Evolutionary conservation across 2,113 vertebrate genomes (phyloP).

Genomic region (Indicator indicator): DNA sequence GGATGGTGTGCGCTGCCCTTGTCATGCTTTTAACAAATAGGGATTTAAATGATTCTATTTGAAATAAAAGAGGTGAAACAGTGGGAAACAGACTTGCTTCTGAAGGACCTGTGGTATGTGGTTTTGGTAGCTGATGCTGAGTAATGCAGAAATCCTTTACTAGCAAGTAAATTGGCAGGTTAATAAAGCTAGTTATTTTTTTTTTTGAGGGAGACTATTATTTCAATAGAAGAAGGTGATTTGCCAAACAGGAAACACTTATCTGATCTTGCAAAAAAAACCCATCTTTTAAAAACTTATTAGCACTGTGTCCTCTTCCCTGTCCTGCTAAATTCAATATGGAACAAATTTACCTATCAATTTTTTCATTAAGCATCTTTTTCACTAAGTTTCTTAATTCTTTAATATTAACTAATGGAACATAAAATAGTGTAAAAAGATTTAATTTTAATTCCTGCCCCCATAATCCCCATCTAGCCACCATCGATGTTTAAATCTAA

Average conservation of each 20-base stretch:
- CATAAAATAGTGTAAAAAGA: not conserved
- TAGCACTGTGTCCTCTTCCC: not conserved
- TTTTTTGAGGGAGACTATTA: not conserved
- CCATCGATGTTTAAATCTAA: not conserved
- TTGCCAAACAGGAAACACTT: not conserved
- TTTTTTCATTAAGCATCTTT: not conserved
- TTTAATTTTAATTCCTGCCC: not conserved
- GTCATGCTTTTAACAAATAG: not conserved
- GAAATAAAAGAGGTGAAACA: slow-evolving; percentile 19
- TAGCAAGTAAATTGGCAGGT: not conserved
- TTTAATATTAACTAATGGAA: not conserved
- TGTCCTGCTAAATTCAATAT: not conserved
- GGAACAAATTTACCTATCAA: not conserved
- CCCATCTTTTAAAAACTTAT: not conserved
- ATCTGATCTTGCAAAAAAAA: not conserved
- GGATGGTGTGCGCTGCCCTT: not conserved
- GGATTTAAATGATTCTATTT: slow-evolving; percentile 7
- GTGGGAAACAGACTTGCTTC: not conserved
- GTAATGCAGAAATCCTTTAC: not conserved
- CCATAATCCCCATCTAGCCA: not conserved
- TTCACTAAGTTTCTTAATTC: not conserved
- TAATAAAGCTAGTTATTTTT: not conserved
- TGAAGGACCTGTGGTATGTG: not conserved
- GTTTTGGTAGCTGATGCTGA: not conserved
- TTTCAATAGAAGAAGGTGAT: not conserved